Evolutionary conservation across 2,113 vertebrate genomes (phyloP).

Genomic region (Peromyscus maniculatus): DNA sequence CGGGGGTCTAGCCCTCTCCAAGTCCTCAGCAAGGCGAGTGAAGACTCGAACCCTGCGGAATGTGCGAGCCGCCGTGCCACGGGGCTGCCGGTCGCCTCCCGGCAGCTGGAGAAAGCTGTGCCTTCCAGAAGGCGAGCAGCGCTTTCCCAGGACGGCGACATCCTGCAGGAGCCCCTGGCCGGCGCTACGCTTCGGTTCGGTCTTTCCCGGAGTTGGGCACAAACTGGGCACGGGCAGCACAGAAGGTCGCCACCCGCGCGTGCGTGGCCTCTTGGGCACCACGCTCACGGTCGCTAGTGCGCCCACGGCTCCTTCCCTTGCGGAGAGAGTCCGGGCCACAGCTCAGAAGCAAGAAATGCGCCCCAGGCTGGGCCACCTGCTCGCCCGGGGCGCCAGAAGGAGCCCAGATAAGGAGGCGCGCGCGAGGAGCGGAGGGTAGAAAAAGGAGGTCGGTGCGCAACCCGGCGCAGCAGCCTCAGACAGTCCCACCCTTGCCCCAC

Average conservation of each 20-base stretch:
- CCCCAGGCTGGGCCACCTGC: neutral
- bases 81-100: neutral
- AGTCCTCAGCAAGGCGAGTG: neutral
- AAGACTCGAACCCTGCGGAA: neutral
- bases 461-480: fast-evolving
- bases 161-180: neutral
- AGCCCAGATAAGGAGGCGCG: no score
- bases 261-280: neutral
- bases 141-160: neutral
- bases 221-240: neutral
- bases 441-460: neutral
- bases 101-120: neutral
- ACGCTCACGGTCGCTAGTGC: fast-evolving
- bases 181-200: neutral
- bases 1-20: no score
- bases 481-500: neutral
- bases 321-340: neutral
- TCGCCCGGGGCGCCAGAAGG: neutral
- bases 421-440: neutral
- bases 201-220: neutral
- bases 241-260: neutral
- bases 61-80: fast-evolving
- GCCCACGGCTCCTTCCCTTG: neutral
- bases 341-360: neutral
- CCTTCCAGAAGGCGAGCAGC: fast-evolving